Evolutionary conservation across 2,888 invertebrate species (phyloP), one percentile per base, ranked within the genome.

Genomic region (Dinocampus coccinellae): DNA sequence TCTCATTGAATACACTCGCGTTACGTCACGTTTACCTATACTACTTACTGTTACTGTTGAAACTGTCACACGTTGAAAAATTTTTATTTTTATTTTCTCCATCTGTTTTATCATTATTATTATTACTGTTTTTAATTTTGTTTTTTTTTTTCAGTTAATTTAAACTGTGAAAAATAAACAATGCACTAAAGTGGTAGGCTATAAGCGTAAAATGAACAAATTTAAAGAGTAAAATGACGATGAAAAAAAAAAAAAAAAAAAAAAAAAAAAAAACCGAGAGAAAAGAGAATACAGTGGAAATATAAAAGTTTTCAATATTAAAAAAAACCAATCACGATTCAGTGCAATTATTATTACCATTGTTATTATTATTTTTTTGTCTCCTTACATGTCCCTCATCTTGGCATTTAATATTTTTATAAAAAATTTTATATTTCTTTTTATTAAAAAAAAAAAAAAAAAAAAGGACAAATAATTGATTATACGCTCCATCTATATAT

Each of bases 161-260:
- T n/a, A n/a, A n/a, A n/a, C n/a, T n/a, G n/a, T n/a, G n/a, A n/a
- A n/a, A n/a, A n/a, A n/a, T n/a, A n/a, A n/a, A n/a, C 42, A 42
- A 42, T 11, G 2, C 29, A 10, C 16, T 22, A 22, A 16, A 34
- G 39, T 20, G 29, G 20, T 61, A 36, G n/a, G 39, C 42, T 47
- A 63, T 63, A 63, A 47, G 63, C 63, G 63, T 63, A 29, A 63
- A 47, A 47, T 47, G 24, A 20, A 47, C 16, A 16, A 20, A 47
- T 62, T 62, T 62, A 39, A 39, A 16, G 10, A 24, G 29, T 6
- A 53, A 53, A 16, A 53, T 20, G 29, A n/a, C n/a, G 24, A 34
- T 16, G n/a, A 33, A 58, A 29, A 1, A 20, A 10, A 33, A 34
- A 33, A 58, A 58, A 34, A n/a, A 16, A 11, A 33, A 7, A 3